Evolutionary conservation across 2,113 vertebrate species (phyloP).

Genomic region (Microcebus lehilahytsara): DNA sequence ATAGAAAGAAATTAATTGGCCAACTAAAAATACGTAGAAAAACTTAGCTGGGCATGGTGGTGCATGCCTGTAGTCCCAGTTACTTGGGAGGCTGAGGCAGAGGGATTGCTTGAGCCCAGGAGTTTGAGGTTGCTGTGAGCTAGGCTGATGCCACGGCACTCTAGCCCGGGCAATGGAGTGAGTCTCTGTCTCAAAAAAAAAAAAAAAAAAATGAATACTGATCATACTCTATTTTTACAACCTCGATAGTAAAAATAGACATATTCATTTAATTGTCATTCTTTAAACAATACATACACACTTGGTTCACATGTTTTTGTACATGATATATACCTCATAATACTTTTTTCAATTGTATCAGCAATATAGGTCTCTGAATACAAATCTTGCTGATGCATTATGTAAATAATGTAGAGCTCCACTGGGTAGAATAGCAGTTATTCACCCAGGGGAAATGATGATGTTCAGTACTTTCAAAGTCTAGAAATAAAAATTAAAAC

Average conservation of each 20-base stretch:
- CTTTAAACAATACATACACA: background rate
- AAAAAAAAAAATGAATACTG: background rate
- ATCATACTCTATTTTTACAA: background rate
- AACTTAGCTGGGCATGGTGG: no score
- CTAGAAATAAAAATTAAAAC: conserved; percentile 15
- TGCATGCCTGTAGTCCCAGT: no score
- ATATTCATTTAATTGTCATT: background rate
- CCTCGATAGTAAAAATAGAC: background rate
- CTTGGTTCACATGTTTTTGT: background rate
- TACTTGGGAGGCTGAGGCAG: no score
- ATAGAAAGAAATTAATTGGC: no score
- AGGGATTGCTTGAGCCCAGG: no score
- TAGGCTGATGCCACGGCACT: no score
- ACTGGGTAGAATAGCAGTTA: background rate
- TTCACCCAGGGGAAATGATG: background rate
- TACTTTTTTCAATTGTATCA: background rate
- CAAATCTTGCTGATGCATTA: background rate
- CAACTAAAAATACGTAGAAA: no score
- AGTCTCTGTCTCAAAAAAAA: no score
- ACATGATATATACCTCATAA: background rate
- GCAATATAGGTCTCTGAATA: background rate
- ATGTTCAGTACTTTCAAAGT: background rate
- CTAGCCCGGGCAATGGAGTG: no score
- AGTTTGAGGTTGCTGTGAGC: no score
- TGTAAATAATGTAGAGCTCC: background rate